Conservation (phyloP, 2,113 vertebrate species). For the Polyodon spathula region DNA sequence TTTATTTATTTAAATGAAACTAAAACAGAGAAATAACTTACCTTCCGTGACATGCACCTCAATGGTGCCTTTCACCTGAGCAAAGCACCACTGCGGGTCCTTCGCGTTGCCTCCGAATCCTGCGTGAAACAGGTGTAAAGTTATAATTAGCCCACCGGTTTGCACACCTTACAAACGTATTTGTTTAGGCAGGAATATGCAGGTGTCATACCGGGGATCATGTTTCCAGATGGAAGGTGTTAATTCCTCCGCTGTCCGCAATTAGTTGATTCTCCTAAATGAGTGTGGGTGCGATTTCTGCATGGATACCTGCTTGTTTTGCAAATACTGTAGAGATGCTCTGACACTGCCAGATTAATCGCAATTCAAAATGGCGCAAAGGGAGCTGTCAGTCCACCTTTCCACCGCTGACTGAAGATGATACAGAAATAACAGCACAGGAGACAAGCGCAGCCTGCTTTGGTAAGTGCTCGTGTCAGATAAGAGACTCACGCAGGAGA, state of each 20-base stretch:
- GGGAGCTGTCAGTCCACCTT: constrained; percentile 19
- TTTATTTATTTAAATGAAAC: no score
- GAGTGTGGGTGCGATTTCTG: background rate
- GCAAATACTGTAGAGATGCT: constrained; percentile 3
- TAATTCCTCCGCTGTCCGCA: constrained; percentile 4
- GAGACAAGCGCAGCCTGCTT: no score
- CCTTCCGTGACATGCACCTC: constrained; percentile 29
- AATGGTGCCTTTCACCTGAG: constrained; percentile 30
- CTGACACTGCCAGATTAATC: constrained; percentile 14
- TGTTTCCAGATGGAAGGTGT: background rate
- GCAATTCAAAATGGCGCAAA: constrained; percentile 20
- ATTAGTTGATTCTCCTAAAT: background rate
- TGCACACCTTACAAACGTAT: background rate
- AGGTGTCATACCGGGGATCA: constrained; percentile 17
- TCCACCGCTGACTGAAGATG: background rate
- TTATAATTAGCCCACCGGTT: background rate
- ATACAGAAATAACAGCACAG: no score
- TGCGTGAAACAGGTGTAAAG: constrained; percentile 2
- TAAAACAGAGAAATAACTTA: constrained; percentile 9
- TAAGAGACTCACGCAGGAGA: no score
- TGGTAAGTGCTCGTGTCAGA: no score
- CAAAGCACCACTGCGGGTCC: constrained; percentile 26
- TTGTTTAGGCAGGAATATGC: background rate
- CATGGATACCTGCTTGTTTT: background rate
- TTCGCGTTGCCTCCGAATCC: constrained; percentile 23